A percentile compares a stretch with the other conserved stretches of the same genome.
Evolutionary conservation across 1,140 invertebrate genomes (phyloP).

Genomic region (Drosophila carrolli): DNA sequence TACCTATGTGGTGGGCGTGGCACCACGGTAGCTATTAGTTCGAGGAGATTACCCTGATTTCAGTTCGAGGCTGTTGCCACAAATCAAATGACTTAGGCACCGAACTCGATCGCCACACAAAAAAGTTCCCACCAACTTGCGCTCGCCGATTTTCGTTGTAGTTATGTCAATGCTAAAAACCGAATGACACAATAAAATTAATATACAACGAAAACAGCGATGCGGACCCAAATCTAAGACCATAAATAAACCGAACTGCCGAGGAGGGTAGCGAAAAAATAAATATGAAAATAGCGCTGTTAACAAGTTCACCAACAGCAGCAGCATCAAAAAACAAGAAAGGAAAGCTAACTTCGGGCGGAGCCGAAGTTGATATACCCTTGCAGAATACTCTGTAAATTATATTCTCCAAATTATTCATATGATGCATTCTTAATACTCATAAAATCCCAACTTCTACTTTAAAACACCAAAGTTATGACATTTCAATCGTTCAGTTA

Average conservation of each 20-base stretch:
- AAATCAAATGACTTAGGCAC: slow-evolving; percentile 82
- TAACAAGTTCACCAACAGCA: slow-evolving; percentile 76
- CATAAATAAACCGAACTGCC: slow-evolving; percentile 61
- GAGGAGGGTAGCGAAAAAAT: slow-evolving; percentile 57
- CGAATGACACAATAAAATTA: slow-evolving; percentile 77
- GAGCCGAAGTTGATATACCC: too few relatives aligned
- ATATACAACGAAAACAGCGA: slow-evolving; percentile 62
- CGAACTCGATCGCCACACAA: slow-evolving; percentile 53
- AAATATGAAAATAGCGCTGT: slow-evolving; percentile 73
- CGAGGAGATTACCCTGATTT: slow-evolving; percentile 57
- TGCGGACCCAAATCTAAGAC: slow-evolving; percentile 74
- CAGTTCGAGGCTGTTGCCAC: slow-evolving; percentile 35
- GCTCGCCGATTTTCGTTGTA: slow-evolving; percentile 32
- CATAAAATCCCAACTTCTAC: too few relatives aligned
- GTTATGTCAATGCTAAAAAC: slow-evolving; percentile 68
- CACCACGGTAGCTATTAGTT: slow-evolving; percentile 77
- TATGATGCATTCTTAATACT: too few relatives aligned
- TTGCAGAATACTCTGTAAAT: too few relatives aligned
- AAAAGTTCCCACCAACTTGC: slow-evolving; percentile 65
- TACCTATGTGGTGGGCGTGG: slow-evolving; percentile 66
- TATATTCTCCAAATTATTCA: too few relatives aligned
- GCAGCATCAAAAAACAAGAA: slow-evolving; percentile 19
- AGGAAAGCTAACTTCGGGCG: too few relatives aligned
- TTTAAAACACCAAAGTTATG: too few relatives aligned
- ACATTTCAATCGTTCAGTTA: too few relatives aligned